A percentile compares a stretch with the other conserved stretches of the same genome.
These are phyloP conservation scores for Bostrychus sinensis DNA, from an alignment of 2,113 vertebrate species.

Conservation along the genomic window DNA sequence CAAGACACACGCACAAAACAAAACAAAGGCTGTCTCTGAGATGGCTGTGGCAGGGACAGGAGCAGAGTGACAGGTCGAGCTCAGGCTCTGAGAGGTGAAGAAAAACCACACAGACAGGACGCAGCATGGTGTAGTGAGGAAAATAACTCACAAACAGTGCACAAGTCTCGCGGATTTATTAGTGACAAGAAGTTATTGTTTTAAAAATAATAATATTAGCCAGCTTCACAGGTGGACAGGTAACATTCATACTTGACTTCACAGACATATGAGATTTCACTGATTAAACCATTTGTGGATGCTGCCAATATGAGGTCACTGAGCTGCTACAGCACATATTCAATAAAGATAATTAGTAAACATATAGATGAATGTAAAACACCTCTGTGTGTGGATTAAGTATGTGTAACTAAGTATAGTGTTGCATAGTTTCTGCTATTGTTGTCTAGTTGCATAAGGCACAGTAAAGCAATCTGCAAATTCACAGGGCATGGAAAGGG, in stretches of 20 bases:
- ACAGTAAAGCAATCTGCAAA: slow-evolving; percentile 5
- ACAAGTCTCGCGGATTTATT: slow-evolving; percentile 26
- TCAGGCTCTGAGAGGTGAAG: slow-evolving; percentile 48
- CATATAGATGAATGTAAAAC: slow-evolving; percentile 1
- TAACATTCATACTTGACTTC: slow-evolving; percentile 7
- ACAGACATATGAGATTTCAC: slow-evolving; percentile 19
- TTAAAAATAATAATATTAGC: slow-evolving; percentile 8
- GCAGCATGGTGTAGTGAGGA: slow-evolving; percentile 39
- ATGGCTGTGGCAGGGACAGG: slow-evolving; percentile 68
- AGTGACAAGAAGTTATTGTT: neutral
- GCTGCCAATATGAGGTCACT: slow-evolving; percentile 4
- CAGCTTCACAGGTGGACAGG: slow-evolving; percentile 6
- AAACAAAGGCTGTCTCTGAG: slow-evolving; percentile 74
- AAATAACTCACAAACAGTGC: slow-evolving; percentile 25
- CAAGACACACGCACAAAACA: slow-evolving; percentile 78
- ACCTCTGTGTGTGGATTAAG: neutral
- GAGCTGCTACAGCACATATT: neutral
- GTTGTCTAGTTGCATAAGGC: slow-evolving; percentile 12
- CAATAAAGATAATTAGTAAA: slow-evolving; percentile 4
- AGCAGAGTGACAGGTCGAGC: slow-evolving; percentile 56
- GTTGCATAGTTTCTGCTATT: slow-evolving; percentile 8
- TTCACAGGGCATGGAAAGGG: neutral
- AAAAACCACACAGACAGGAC: slow-evolving; percentile 42
- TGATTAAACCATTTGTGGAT: neutral
- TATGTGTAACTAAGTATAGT: neutral